Conservation (phyloP, 2,888 invertebrate species). For the Anoncus sp. region DNA sequence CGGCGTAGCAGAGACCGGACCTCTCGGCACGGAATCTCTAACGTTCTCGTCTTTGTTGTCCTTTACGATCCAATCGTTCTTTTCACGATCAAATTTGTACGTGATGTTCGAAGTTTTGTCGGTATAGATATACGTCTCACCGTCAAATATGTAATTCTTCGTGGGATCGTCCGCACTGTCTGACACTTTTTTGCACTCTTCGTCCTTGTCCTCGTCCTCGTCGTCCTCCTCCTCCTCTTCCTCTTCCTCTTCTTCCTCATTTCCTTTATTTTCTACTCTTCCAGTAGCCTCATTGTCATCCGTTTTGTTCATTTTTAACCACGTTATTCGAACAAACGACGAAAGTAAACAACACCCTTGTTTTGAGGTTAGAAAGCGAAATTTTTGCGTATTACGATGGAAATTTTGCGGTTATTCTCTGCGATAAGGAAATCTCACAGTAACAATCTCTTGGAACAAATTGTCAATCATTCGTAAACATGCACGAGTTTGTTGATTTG, state of each 20-base stretch:
- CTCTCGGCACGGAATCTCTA: conserved; percentile 68
- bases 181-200: conserved; percentile 82
- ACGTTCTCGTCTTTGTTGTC: conserved; percentile 69
- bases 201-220: conserved; percentile 29
- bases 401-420: conserved; percentile 16
- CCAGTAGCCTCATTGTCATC: conserved; percentile 56
- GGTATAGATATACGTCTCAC: conserved; percentile 81
- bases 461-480: background rate
- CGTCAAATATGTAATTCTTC: conserved; percentile 78
- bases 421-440: background rate
- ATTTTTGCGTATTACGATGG: conserved; percentile 44
- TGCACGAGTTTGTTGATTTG: background rate
- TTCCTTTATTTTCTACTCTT: conserved; percentile 78
- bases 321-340: background rate
- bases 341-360: conserved; percentile 42
- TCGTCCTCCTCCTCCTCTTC: conserved; percentile 40
- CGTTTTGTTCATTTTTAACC: conserved; percentile 9
- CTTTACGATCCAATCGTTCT: conserved; percentile 86
- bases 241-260: conserved; percentile 28
- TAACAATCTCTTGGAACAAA: background rate
- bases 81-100: conserved; percentile 86
- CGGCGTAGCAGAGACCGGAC: conserved; percentile 74
- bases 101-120: conserved; percentile 78
- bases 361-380: conserved; percentile 46
- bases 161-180: conserved; percentile 75